phyloP scores from a whole-genome alignment of 2,797 vertebrate species.

The Cetoscarus ocellatus region DNA sequence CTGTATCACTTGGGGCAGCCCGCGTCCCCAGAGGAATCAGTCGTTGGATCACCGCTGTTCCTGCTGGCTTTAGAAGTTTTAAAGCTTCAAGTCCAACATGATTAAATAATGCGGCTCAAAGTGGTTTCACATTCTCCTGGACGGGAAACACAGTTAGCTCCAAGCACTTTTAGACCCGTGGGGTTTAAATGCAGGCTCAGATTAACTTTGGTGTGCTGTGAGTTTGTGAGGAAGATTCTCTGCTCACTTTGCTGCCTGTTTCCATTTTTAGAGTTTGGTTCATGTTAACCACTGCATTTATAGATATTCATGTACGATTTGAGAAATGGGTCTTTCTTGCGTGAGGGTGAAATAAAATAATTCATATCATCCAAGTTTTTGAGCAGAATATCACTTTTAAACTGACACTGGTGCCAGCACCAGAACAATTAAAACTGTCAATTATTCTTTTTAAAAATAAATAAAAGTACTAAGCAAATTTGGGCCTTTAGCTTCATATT shows the following conservation, averaged over 20 bases:
- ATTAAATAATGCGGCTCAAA: constrained; percentile 24
- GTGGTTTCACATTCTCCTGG: constrained; percentile 23
- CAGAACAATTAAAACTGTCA: background rate
- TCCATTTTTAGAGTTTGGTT: background rate
- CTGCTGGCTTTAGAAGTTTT: constrained; percentile 51
- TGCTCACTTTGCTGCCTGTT: constrained; percentile 10
- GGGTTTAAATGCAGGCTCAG: constrained; percentile 20
- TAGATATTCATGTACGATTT: background rate
- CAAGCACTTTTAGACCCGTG: constrained; percentile 1
- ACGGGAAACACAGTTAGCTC: constrained; percentile 3
- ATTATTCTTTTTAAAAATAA: constrained; percentile 12
- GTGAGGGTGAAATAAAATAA: background rate
- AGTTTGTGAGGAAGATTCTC: constrained; percentile 23
- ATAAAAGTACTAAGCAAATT: background rate
- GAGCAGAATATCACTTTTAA: constrained; percentile 5
- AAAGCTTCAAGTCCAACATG: constrained; percentile 30
- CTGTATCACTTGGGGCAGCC: constrained; percentile 60
- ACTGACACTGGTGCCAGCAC: background rate
- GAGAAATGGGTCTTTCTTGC: background rate
- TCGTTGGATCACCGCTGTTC: constrained; percentile 62
- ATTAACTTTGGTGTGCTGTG: constrained; percentile 40
- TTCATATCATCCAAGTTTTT: background rate
- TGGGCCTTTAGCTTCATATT: background rate
- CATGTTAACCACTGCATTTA: constrained; percentile 7
- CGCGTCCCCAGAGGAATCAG: constrained; percentile 68